Evolutionary conservation across 2,113 vertebrate genomes (phyloP).

Genomic region (Bucco capensis): DNA sequence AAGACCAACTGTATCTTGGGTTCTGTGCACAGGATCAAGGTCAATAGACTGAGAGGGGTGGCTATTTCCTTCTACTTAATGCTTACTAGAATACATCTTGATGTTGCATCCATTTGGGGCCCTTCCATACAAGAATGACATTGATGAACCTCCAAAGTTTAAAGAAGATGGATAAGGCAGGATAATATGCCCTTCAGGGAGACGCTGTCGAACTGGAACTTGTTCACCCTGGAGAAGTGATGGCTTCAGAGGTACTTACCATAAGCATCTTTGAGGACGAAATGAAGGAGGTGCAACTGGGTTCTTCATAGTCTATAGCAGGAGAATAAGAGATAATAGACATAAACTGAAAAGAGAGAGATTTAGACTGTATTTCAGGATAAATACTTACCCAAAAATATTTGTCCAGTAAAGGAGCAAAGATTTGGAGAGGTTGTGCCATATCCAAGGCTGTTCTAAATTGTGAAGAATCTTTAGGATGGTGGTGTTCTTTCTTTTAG

Average conservation of each 20-base stretch:
- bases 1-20: not conserved
- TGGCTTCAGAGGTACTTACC: not conserved
- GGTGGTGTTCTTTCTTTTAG: not conserved
- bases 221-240: not conserved
- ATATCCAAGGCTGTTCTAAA: no score
- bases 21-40: not conserved
- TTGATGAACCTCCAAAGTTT: no score
- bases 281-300: not conserved
- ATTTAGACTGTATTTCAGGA: not conserved
- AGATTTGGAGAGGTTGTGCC: not conserved
- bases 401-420: not conserved
- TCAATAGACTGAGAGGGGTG: not conserved
- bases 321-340: not conserved
- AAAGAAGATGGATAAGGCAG: not conserved
- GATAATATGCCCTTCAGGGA: not conserved
- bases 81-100: not conserved
- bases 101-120: no score
- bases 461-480: no score
- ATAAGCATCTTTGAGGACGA: not conserved
- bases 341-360: not conserved
- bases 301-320: not conserved
- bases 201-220: fast-evolving
- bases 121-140: fast-evolving
- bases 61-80: not conserved
- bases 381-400: not conserved